phyloP scores from a whole-genome alignment of 1,140 invertebrate genomes.

The Carcinoscorpius rotundicauda region DNA sequence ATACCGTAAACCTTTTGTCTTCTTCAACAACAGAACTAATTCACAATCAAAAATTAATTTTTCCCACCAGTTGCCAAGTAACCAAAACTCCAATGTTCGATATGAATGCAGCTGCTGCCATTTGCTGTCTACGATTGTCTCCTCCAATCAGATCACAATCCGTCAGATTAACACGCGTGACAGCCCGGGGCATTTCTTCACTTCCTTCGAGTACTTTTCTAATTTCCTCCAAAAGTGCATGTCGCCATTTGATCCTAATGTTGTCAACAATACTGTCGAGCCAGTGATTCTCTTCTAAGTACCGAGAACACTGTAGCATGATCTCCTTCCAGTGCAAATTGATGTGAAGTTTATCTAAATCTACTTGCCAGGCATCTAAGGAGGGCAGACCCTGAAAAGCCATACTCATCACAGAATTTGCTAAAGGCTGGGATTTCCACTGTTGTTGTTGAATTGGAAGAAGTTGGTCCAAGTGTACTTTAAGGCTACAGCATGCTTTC shows the following conservation, averaged over 20 bases:
- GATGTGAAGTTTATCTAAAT: not conserved
- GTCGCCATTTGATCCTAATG: slow-evolving; percentile 4
- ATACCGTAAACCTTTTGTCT: no score
- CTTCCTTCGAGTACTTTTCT: slow-evolving; percentile 4
- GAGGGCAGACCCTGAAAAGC: no score
- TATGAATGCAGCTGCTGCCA: slow-evolving; percentile 15
- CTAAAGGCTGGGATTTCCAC: no score
- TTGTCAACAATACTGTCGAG: slow-evolving; percentile 12
- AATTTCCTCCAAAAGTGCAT: slow-evolving; percentile 3
- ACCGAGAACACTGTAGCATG: not conserved
- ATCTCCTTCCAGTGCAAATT: not conserved
- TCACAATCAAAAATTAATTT: slow-evolving; percentile 6
- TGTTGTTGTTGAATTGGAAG: no score
- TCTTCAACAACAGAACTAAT: no score
- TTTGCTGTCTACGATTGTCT: slow-evolving; percentile 13
- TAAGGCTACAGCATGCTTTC: not conserved
- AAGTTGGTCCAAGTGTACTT: no score
- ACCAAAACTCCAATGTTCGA: slow-evolving; percentile 15
- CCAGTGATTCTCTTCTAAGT: slow-evolving; percentile 3
- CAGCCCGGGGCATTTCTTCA: not conserved
- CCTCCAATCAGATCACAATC: slow-evolving; percentile 20
- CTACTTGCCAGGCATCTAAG: no score
- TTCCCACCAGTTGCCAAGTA: slow-evolving; percentile 15
- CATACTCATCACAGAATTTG: no score
- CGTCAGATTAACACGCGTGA: slow-evolving; percentile 14